Evolutionary conservation across 2,888 invertebrate genomes (phyloP).

Genomic region (Lasioglossum zephyrum): DNA sequence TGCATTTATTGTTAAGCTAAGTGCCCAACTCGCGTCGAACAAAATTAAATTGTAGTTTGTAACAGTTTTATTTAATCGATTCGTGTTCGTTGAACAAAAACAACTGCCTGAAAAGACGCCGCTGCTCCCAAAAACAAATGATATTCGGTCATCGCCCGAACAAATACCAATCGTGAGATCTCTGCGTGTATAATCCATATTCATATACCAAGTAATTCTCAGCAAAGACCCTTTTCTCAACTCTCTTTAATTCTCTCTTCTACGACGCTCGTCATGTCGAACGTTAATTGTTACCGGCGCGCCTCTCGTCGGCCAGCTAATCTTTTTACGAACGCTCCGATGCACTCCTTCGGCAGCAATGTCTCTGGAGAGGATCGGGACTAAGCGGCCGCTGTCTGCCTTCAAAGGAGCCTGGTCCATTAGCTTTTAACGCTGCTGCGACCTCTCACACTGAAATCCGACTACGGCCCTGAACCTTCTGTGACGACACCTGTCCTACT

Average conservation of each 20-base stretch:
- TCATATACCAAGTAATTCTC: too few relatives aligned
- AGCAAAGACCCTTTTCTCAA: constrained; percentile 10
- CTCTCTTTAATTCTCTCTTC: neutral
- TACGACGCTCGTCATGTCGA: constrained; percentile 15
- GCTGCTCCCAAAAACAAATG: too few relatives aligned
- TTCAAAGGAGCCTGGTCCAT: constrained; percentile 71
- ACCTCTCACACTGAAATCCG: constrained; percentile 60
- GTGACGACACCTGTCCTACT: constrained; percentile 6
- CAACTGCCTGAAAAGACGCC: too few relatives aligned
- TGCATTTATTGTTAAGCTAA: constrained; percentile 25
- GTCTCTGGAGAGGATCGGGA: constrained; percentile 32
- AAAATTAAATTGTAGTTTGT: constrained; percentile 40
- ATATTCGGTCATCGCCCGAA: too few relatives aligned
- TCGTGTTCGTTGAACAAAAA: too few relatives aligned
- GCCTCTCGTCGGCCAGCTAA: constrained; percentile 36
- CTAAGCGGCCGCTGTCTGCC: constrained; percentile 42
- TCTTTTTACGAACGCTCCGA: constrained; percentile 48
- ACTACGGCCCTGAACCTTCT: constrained; percentile 13
- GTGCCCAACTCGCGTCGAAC: constrained; percentile 31
- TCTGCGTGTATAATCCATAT: too few relatives aligned
- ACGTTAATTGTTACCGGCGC: constrained; percentile 48
- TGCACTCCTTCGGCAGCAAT: constrained; percentile 19
- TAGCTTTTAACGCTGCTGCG: constrained; percentile 76
- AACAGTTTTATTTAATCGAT: too few relatives aligned
- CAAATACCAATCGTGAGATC: too few relatives aligned